phyloP scores from a whole-genome alignment of 2,113 vertebrate genomes.

The Sinocyclocheilus grahami region DNA sequence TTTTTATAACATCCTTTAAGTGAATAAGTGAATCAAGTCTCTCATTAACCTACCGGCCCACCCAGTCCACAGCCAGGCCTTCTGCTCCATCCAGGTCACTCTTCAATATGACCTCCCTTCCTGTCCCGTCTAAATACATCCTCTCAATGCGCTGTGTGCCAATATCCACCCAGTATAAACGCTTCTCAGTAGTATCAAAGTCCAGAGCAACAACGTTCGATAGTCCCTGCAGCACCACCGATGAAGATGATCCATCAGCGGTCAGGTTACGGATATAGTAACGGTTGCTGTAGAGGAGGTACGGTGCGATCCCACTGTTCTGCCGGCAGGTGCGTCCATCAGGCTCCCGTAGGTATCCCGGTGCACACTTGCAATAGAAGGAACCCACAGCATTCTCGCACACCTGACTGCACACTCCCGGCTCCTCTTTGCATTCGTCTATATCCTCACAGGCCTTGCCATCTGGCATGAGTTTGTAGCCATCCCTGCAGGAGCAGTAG shows the following conservation, averaged over 20 bases:
- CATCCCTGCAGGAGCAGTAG: constrained; percentile 87
- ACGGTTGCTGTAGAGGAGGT: constrained; percentile 97
- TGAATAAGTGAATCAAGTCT: neutral
- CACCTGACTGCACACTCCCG: constrained; percentile 91
- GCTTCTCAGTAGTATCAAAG: constrained; percentile 90
- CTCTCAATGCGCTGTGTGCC: constrained; percentile 87
- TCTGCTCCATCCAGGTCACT: constrained; percentile 80
- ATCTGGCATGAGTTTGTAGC: constrained; percentile 94
- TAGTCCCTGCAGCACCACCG: constrained; percentile 93
- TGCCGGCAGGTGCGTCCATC: constrained; percentile 92
- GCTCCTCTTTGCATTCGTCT: constrained; percentile 88
- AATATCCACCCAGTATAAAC: constrained; percentile 92
- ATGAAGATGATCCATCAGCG: constrained; percentile 84
- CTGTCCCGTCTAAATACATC: constrained; percentile 90
- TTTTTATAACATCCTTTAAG: neutral
- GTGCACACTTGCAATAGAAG: constrained; percentile 93
- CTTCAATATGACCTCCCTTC: constrained; percentile 84
- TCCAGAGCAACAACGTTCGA: constrained; percentile 89
- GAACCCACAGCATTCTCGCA: constrained; percentile 94
- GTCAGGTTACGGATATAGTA: constrained; percentile 97
- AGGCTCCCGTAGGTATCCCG: constrained; percentile 91
- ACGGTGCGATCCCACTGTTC: constrained; percentile 93
- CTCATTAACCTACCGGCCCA: constrained; percentile 63
- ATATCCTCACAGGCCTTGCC: constrained; percentile 88
- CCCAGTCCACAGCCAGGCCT: constrained; percentile 95